A percentile compares a stretch with the other conserved stretches of the same genome.
These are phyloP conservation scores for Nixonia krombeini DNA, from an alignment of 1,140 invertebrate species.

Conservation along the genomic window DNA sequence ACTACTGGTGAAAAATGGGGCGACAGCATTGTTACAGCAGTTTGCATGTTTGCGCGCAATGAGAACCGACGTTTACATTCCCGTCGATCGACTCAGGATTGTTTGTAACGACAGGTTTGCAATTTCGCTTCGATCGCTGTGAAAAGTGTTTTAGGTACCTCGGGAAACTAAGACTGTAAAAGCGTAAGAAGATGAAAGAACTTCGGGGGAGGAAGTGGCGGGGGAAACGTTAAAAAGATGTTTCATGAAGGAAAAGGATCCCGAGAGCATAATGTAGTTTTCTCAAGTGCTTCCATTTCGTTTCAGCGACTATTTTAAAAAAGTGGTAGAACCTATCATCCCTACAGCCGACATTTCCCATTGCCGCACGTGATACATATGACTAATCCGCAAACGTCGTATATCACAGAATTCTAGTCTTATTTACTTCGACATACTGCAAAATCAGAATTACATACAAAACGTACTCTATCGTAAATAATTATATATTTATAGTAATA, in stretches of 20 bases:
- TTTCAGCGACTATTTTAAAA: slow-evolving; percentile 7
- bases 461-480: too few species aligned
- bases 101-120: neutral
- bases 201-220: slow-evolving; percentile 3
- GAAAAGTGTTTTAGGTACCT: slow-evolving; percentile 1
- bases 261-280: slow-evolving; percentile 10
- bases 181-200: slow-evolving; percentile 20
- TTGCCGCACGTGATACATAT: too few species aligned
- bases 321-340: slow-evolving; percentile 1
- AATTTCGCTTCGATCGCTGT: neutral
- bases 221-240: slow-evolving; percentile 20
- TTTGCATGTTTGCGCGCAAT: neutral
- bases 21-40: neutral
- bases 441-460: too few species aligned
- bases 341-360: too few species aligned
- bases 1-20: neutral
- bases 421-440: too few species aligned
- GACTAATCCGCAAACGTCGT: too few species aligned
- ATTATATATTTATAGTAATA: too few species aligned
- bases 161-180: slow-evolving; percentile 13
- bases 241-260: slow-evolving; percentile 16
- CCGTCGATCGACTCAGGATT: slow-evolving; percentile 10
- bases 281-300: slow-evolving; percentile 16
- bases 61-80: neutral
- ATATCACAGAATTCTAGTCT: too few species aligned